Percentiles rank a stretch among this genome's conserved stretches.
These are phyloP conservation scores for Polypedilum vanderplanki DNA, from an alignment of 1,140 invertebrate species.

Conservation along the genomic window DNA sequence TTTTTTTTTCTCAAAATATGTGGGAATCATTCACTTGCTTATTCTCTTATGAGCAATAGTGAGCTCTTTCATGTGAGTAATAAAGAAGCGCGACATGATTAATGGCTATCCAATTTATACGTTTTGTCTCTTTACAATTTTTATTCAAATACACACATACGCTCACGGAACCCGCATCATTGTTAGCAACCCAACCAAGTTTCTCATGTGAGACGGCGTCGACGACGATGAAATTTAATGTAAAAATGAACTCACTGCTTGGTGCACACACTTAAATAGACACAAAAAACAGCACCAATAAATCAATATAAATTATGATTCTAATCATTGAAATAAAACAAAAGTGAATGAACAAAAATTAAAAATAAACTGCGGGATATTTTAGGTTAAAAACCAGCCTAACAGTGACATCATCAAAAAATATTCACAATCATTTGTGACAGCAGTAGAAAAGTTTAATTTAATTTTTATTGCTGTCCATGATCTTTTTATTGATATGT, in stretches of 20 bases:
- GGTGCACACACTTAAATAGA: background rate
- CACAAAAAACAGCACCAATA: conserved; percentile 20
- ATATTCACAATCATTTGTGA: too few species aligned
- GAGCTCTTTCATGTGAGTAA: background rate
- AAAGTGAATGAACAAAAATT: conserved; percentile 4
- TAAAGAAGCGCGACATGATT: conserved; percentile 22
- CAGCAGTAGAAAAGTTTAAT: too few species aligned
- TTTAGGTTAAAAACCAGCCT: too few species aligned
- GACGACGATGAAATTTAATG: background rate
- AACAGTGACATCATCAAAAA: too few species aligned
- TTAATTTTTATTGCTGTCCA: too few species aligned
- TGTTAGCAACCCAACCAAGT: background rate
- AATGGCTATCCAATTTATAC: conserved; percentile 25
- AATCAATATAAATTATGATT: conserved; percentile 29
- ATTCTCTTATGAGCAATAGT: too few species aligned
- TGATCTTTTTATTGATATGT: too few species aligned
- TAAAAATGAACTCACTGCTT: background rate
- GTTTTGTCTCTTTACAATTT: conserved; percentile 21
- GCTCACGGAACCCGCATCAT: conserved; percentile 17
- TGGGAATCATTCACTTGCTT: too few species aligned
- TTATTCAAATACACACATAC: conserved; percentile 21
- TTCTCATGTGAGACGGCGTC: background rate
- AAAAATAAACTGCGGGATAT: conserved; percentile 4
- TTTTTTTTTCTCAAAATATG: too few species aligned
- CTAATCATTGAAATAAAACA: conserved; percentile 26